Conservation (phyloP, 2,888 invertebrate species). For the Cephus sareptanus region DNA sequence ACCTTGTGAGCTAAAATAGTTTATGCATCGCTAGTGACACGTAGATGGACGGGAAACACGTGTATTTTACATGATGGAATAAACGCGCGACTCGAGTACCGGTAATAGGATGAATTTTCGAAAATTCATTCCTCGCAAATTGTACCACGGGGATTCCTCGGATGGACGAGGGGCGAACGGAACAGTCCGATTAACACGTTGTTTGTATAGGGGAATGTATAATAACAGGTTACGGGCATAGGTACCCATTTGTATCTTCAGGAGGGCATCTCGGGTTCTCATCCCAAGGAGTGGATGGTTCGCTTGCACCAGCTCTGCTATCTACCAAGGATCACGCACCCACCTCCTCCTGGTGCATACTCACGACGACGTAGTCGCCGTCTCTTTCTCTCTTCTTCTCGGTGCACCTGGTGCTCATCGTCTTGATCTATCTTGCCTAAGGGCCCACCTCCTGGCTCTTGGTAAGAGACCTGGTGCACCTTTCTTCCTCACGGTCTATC, state of each 20-base stretch:
- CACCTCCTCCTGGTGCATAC: conserved; percentile 30
- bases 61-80: background rate
- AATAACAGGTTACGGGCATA: conserved; percentile 65
- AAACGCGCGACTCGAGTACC: background rate
- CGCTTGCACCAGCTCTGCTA: conserved; percentile 26
- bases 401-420: conserved; percentile 56
- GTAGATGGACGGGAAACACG: background rate
- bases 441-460: conserved; percentile 32
- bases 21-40: background rate
- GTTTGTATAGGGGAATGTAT: conserved; percentile 66
- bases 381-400: conserved; percentile 22
- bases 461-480: conserved; percentile 23
- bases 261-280: conserved; percentile 58
- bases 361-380: conserved; percentile 28
- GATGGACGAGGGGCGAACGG: conserved; percentile 32
- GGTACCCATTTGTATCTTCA: conserved; percentile 60
- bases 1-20: background rate
- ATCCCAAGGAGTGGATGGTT: conserved; percentile 17
- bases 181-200: conserved; percentile 65
- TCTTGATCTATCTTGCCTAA: conserved; percentile 47
- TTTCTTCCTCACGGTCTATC: conserved; percentile 27
- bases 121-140: background rate
- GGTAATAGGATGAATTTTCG: background rate
- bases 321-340: conserved; percentile 50
- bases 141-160: background rate